Base-by-base conservation (phyloP, 2,888 invertebrate genomes). In the Eupithecia vulgata region DNA sequence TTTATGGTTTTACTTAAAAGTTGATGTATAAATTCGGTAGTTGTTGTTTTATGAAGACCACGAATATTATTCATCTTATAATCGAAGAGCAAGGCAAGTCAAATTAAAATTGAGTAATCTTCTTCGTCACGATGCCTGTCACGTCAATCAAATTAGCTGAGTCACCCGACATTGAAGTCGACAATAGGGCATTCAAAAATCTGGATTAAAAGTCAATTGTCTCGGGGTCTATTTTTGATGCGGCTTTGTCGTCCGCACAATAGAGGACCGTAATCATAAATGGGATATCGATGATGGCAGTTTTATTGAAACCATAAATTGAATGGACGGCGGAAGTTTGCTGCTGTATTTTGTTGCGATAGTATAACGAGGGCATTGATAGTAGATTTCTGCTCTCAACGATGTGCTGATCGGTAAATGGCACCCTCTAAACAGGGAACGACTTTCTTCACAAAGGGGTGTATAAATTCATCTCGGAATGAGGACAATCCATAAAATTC, bases 221-320 rank as follows among this genome's bases (percentile, higher is more conserved):
- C 71, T 76, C 69, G 71, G 35, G 59, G 40, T 30, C 71, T 69
- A 73, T 73, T 76, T 73, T 70, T 72, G 71, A 76, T 67, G 70
- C 48, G 66, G 65, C 68, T 70, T 71, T 77, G 76, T 75, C 73
- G 69, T 73, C 68, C 52, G 69, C 57, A 78, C 78, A 79, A 79
- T 76, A 71, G 73, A 52, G 66, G 73, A 70, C 75, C 78, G 74
- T 77, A 70, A 78, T 78, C 74, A 71, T 76, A 78, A 77, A 77
- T 69, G 68, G 71, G 67, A 68, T 79, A 77, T 76, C 76, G 71
- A 76, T 68, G 78, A 75, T 76, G 70, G 70, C 77, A 73, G 75
- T 76, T 77, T 76, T 71, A 78, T 74, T 75, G 68, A 74, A 74
- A 74, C 45, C 69, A 67, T 71, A 42, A 48, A 72, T 71, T 68